Percentiles rank a stretch among this genome's conserved stretches.
phyloP scores from a whole-genome alignment of 2,113 vertebrate genomes.

The Nothoprocta pentlandii region DNA sequence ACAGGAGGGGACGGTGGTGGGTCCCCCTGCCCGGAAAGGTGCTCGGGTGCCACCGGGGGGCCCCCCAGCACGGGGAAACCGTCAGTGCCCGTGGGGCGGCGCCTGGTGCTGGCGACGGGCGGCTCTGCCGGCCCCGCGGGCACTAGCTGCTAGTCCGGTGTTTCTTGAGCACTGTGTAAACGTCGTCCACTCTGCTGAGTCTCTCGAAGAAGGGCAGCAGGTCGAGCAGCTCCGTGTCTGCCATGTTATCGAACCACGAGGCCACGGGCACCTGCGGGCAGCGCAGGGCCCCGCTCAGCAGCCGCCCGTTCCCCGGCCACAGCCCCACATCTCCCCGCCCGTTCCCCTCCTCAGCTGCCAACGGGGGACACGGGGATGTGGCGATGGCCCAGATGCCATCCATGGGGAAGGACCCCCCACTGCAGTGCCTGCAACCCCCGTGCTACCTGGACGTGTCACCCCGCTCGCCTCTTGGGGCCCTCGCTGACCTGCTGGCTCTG shows the following conservation, averaged over 20 bases:
- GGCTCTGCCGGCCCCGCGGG: not conserved
- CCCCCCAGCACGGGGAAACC: not conserved
- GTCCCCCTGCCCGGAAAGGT: not conserved
- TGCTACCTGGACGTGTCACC: no score
- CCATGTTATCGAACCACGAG: conserved; percentile 98
- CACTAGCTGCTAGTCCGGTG: conserved; percentile 90
- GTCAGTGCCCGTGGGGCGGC: not conserved
- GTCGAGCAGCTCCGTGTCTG: conserved; percentile 94
- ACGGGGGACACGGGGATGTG: no score
- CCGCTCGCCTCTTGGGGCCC: not conserved
- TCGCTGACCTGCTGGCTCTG: not conserved
- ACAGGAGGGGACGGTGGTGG: not conserved
- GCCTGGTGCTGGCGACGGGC: not conserved
- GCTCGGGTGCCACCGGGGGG: not conserved
- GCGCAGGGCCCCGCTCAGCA: rapidly evolving
- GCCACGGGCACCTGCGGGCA: conserved; percentile 89
- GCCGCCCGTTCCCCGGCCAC: no score
- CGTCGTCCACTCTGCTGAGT: conserved; percentile 92
- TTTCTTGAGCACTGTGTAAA: conserved; percentile 92
- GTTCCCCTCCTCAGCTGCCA: no score
- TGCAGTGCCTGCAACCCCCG: not conserved
- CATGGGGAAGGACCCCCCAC: not conserved
- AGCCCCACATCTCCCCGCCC: not conserved
- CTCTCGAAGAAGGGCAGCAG: conserved; percentile 97
- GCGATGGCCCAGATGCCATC: no score